Evolutionary conservation across 1,140 invertebrate genomes (phyloP).

Genomic region (Schlechtendalia chinensis): DNA sequence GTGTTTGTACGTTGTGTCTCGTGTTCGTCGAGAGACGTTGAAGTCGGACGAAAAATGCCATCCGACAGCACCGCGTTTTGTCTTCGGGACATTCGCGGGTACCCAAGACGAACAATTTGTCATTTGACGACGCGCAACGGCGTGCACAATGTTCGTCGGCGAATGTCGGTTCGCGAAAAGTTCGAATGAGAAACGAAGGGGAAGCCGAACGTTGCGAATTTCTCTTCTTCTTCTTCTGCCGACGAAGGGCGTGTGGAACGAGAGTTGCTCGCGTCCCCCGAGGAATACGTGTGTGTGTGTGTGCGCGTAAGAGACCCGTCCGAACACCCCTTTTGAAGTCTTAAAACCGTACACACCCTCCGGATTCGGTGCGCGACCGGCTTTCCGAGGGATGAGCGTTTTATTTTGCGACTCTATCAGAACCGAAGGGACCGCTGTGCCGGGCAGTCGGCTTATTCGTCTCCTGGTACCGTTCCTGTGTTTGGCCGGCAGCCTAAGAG

Average conservation of each 20-base stretch:
- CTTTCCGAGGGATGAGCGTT: conserved; percentile 22
- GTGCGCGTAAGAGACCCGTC: too few species aligned
- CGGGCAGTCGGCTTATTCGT: too few species aligned
- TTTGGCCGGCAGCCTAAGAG: too few species aligned
- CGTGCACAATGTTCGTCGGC: not conserved
- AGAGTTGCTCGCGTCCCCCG: conserved; percentile 13
- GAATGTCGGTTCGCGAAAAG: not conserved
- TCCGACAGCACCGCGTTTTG: too few species aligned
- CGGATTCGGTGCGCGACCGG: conserved; percentile 18
- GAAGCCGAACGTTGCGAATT: not conserved
- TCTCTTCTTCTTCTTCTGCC: not conserved
- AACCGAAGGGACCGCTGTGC: not conserved
- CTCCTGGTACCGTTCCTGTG: too few species aligned
- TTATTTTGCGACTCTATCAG: conserved; percentile 39
- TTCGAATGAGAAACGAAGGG: conserved; percentile 5
- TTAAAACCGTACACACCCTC: not conserved
- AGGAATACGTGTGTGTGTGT: too few species aligned
- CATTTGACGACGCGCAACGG: too few species aligned
- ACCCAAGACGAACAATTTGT: too few species aligned
- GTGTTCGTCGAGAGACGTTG: too few species aligned
- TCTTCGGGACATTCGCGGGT: too few species aligned
- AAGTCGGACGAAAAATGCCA: too few species aligned
- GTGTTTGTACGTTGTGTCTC: too few species aligned
- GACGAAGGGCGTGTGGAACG: conserved; percentile 30
- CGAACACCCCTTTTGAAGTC: conserved; percentile 20